Evolutionary conservation across 2,797 vertebrate species (phyloP).

Genomic region (Chelon auratus): DNA sequence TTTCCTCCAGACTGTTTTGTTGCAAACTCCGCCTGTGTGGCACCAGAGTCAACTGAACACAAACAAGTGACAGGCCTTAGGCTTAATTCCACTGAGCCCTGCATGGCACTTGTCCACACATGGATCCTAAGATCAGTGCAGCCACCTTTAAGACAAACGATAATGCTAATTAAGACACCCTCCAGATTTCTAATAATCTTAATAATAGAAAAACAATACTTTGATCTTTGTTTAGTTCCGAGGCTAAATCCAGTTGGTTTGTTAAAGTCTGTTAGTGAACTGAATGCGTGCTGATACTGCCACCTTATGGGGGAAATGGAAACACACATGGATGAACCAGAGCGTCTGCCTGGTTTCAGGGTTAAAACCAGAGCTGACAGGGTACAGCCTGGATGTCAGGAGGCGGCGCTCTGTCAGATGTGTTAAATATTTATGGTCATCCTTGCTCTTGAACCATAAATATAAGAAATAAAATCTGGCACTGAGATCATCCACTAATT

Average conservation of each 20-base stretch:
- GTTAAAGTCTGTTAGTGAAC: background rate
- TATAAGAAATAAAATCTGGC: too few relatives aligned
- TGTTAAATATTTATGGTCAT: too few relatives aligned
- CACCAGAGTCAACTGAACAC: constrained; percentile 14
- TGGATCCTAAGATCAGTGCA: background rate
- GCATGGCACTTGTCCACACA: background rate
- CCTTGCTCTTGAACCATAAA: too few relatives aligned
- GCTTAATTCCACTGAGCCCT: background rate
- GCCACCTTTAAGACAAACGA: background rate
- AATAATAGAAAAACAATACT: background rate
- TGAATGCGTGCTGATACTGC: constrained; percentile 36
- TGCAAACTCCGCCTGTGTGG: constrained; percentile 29
- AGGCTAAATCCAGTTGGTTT: background rate
- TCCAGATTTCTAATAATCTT: background rate
- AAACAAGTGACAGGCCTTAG: constrained; percentile 12
- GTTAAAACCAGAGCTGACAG: background rate
- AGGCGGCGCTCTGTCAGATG: too few relatives aligned
- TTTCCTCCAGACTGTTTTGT: constrained; percentile 1
- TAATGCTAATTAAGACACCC: accelerated
- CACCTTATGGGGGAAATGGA: constrained; percentile 52
- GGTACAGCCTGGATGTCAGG: too few relatives aligned
- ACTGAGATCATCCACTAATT: too few relatives aligned
- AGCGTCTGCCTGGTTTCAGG: too few relatives aligned
- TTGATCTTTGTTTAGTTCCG: background rate
- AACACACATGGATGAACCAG: background rate